Percentiles rank a stretch among this genome's conserved stretches.
Evolutionary conservation across 2,888 invertebrate species (phyloP).

Genomic region (Arrhopalites spinosus): DNA sequence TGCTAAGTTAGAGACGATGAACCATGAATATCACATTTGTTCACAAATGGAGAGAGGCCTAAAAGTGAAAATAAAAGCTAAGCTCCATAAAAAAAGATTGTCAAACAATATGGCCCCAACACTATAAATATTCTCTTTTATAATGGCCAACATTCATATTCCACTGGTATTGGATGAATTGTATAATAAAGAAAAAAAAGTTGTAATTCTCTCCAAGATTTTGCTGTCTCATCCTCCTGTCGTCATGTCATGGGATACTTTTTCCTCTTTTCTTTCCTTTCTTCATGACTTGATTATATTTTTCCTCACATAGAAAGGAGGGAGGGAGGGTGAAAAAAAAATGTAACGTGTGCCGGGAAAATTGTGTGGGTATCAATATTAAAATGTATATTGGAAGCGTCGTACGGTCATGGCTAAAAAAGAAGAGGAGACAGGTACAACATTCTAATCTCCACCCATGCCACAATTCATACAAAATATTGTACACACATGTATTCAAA

Average conservation of each 20-base stretch:
- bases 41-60: too few relatives aligned
- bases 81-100: too few relatives aligned
- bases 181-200: too few relatives aligned
- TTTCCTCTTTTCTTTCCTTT: conserved; percentile 8
- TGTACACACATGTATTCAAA: not conserved
- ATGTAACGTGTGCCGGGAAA: conserved; percentile 31
- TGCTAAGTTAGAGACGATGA: too few relatives aligned
- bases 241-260: conserved; percentile 23
- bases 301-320: not conserved
- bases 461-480: not conserved
- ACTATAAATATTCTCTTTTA: not conserved
- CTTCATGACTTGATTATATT: conserved; percentile 27
- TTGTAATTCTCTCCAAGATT: too few relatives aligned
- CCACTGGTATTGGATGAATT: not conserved
- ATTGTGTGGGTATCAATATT: not conserved
- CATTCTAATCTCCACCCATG: not conserved
- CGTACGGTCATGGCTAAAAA: not conserved
- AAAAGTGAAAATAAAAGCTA: not conserved
- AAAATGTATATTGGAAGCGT: not conserved
- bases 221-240: conserved; percentile 20
- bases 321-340: not conserved
- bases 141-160: not conserved
- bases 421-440: not conserved
- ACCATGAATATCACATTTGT: too few relatives aligned
- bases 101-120: not conserved